A percentile compares a stretch with the other conserved stretches of the same genome.
Conservation (phyloP, 1,140 invertebrate species). For the Cotesia vestalis region DNA sequence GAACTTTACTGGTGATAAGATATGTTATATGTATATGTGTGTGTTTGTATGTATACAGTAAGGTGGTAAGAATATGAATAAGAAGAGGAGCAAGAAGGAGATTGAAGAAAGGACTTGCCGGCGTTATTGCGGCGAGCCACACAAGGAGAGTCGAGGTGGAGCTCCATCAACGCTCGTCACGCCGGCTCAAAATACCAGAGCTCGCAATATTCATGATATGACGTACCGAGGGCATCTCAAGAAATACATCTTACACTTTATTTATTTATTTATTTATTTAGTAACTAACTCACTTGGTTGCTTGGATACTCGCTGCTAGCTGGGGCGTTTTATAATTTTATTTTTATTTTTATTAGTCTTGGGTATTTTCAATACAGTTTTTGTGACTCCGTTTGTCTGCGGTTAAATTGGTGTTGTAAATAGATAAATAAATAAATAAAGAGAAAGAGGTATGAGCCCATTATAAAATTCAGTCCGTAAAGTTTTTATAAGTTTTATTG, state of each 20-base stretch:
- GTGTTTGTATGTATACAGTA: neutral
- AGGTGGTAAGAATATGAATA: slow-evolving; percentile 24
- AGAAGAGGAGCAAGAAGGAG: slow-evolving; percentile 30
- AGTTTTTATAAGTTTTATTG: too few relatives aligned
- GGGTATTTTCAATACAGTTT: too few relatives aligned
- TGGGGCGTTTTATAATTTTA: too few relatives aligned
- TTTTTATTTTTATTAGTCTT: too few relatives aligned
- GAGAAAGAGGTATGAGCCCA: too few relatives aligned
- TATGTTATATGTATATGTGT: neutral
- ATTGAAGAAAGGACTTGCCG: slow-evolving; percentile 48
- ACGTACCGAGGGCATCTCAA: slow-evolving; percentile 6
- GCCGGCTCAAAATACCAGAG: slow-evolving; percentile 57
- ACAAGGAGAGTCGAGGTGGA: slow-evolving; percentile 53
- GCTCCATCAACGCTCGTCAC: slow-evolving; percentile 61
- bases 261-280: slow-evolving; percentile 1
- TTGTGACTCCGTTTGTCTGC: too few relatives aligned
- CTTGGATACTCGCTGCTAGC: too few relatives aligned
- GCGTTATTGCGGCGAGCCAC: slow-evolving; percentile 57
- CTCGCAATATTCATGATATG: slow-evolving; percentile 53
- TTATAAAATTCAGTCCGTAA: too few relatives aligned
- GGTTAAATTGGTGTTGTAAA: too few relatives aligned
- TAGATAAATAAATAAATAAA: too few relatives aligned
- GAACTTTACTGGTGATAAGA: slow-evolving; percentile 11
- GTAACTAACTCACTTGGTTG: neutral
- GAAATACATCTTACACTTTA: neutral